Evolutionary conservation across 2,113 vertebrate species (phyloP).

Genomic region (Pangasianodon gigas): DNA sequence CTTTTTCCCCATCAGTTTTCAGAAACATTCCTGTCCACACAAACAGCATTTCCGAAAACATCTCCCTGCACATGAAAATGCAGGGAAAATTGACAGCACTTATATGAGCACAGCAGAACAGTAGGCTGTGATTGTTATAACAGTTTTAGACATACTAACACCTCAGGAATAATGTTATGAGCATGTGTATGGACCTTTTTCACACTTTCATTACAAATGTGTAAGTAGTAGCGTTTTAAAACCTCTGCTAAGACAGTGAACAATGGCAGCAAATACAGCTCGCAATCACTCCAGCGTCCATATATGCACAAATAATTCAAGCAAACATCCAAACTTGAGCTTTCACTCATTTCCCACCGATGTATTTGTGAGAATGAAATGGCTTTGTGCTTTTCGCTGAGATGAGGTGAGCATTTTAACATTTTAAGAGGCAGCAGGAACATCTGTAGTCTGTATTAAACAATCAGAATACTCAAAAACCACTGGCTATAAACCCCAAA

Average conservation of each 20-base stretch:
- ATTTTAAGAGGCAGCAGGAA: background rate
- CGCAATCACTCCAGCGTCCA: background rate
- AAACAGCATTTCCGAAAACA: background rate
- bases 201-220: background rate
- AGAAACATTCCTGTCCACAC: background rate
- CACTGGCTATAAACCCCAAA: background rate
- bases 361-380: background rate
- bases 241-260: background rate
- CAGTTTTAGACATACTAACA: background rate
- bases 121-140: background rate
- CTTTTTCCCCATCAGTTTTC: background rate
- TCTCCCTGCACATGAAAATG: background rate
- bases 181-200: background rate
- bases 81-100: background rate
- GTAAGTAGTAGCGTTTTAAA: background rate
- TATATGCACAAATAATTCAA: background rate
- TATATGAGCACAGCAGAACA: background rate
- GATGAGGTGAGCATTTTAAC: background rate
- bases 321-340: background rate
- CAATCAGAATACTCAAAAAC: background rate
- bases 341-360: background rate
- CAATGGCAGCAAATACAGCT: background rate
- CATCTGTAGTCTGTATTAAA: background rate
- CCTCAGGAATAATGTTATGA: background rate
- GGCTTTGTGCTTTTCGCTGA: background rate